Conservation (phyloP, 2,113 vertebrate genomes). For the Zeus faber region DNA sequence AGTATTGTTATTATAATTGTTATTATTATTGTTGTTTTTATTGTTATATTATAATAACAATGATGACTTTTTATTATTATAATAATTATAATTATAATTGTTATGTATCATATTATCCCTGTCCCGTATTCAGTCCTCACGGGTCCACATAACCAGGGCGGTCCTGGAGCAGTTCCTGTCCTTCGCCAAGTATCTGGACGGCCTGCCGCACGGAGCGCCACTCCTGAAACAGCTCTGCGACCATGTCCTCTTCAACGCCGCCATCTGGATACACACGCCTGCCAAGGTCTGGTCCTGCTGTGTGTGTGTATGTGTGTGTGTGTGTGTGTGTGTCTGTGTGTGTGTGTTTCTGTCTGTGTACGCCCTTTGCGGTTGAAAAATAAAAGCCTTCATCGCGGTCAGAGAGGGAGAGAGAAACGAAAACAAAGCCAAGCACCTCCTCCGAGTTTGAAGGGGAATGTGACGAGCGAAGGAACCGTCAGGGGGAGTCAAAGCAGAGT, state of each 20-base stretch:
- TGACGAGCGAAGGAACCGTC: too few species aligned
- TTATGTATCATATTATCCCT: neutral
- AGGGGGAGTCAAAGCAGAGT: too few species aligned
- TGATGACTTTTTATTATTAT: too few species aligned
- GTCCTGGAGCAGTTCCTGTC: conserved; percentile 97
- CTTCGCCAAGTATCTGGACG: conserved; percentile 97
- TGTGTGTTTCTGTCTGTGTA: neutral
- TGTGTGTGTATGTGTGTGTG: conserved; percentile 1
- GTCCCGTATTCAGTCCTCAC: conserved; percentile 80
- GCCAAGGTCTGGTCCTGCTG: conserved; percentile 81
- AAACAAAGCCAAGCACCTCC: too few species aligned
- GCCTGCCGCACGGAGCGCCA: conserved; percentile 94
- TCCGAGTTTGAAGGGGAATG: too few species aligned
- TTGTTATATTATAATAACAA: too few species aligned
- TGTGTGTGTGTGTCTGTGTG: conserved; percentile 20
- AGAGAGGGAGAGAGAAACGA: too few species aligned
- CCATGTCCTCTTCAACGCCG: conserved; percentile 97
- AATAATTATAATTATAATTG: too few species aligned
- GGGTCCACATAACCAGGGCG: conserved; percentile 94
- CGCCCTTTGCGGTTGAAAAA: too few species aligned
- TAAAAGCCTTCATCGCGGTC: too few species aligned
- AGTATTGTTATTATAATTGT: too few species aligned
- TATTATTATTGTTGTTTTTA: too few species aligned
- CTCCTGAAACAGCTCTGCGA: conserved; percentile 97
- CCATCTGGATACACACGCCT: conserved; percentile 99